Evolutionary conservation across 2,113 vertebrate species (phyloP), one percentile per base, ranked within the genome.

Genomic region (Platycercus adscitus): DNA sequence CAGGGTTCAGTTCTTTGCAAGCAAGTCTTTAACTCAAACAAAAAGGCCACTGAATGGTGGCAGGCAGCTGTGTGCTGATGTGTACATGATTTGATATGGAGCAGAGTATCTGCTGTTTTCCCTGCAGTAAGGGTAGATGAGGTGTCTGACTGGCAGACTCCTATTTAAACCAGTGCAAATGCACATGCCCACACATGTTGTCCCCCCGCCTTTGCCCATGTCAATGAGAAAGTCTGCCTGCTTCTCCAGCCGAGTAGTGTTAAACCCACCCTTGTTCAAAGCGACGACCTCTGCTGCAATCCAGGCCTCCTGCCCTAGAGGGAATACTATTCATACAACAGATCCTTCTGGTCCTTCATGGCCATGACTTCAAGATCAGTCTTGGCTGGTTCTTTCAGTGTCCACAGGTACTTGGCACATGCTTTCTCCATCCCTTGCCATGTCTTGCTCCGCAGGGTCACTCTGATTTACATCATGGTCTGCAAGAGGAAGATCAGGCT

Each of bases 381-480:
- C 17, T 20, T 41, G 0, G 3, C 55, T 33, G 10, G 60, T 17
- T 31, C 55, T 71, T 2, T 1, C 39, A 37, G 26, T 15, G 33
- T 24, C 29, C 5, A 1, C 25, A 18, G 50, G 26, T 9, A 2
- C 82, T 47, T 3, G 29, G 46, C 31, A 64, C 1, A 0, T 28
- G 43, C 14, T n/a, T 28, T 17, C 55, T 64, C 47, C 72, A 75
- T 31, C 69, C 43, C 21, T 50, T 5, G 0, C 61, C 44, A 9
- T 0, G 3, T 7, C 24, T 17, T 3, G 8, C 47, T 37, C 82
- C 2, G 49, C 29, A 50, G 47, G 17, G n/a, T 31, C 26, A 0
- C 81, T 29, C 44, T 5, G 53, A 39, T 77, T 82, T 69, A 17
- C 8, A 3, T 43, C 41, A 7, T 2, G 1, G 7, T 35, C 70